A percentile compares a stretch with the other conserved stretches of the same genome.
Conservation (phyloP, 2,113 vertebrate genomes). For the Engraulis encrasicolus region DNA sequence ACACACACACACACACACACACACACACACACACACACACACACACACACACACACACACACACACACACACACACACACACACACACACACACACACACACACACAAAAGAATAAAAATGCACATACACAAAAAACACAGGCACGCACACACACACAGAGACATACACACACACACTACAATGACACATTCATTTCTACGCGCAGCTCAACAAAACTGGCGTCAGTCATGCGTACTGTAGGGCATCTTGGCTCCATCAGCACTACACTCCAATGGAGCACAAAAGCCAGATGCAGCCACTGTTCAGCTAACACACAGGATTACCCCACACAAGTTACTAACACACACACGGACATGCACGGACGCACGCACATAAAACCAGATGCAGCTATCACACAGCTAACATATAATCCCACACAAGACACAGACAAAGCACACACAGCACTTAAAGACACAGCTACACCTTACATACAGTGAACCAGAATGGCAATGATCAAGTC, state of each 20-base stretch:
- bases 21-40: too few relatives aligned
- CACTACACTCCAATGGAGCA: neutral
- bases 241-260: neutral
- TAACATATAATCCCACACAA: too few relatives aligned
- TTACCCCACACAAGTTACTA: neutral
- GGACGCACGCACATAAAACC: neutral
- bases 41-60: too few relatives aligned
- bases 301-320: too few relatives aligned
- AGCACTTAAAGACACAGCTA: too few relatives aligned
- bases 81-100: neutral
- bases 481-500: too few relatives aligned
- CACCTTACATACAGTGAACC: too few relatives aligned
- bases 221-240: neutral
- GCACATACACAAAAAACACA: neutral
- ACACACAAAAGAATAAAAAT: neutral
- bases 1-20: too few relatives aligned
- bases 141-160: neutral
- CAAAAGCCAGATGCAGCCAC: neutral
- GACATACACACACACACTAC: neutral
- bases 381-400: too few relatives aligned
- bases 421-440: too few relatives aligned
- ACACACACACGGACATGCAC: neutral
- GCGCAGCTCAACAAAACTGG: neutral
- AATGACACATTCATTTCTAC: neutral
- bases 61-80: neutral